Percentiles rank a stretch among this genome's conserved stretches.
Evolutionary conservation across 2,797 vertebrate species (phyloP).

Genomic region (Rallus crepitans): DNA sequence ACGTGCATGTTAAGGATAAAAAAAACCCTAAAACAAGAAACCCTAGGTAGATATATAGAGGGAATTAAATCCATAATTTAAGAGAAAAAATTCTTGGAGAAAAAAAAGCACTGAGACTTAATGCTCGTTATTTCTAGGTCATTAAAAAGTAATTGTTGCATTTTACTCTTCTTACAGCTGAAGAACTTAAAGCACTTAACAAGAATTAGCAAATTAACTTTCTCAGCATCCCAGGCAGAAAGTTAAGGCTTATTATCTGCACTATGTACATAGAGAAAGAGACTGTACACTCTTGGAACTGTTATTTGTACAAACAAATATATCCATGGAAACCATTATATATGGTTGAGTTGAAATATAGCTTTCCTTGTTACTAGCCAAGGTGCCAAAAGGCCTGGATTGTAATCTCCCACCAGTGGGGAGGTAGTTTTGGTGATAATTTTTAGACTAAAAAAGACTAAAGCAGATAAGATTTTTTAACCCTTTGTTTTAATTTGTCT

Average conservation of each 20-base stretch:
- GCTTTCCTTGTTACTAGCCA: background rate
- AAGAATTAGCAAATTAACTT: slow-evolving; percentile 33
- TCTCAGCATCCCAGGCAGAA: background rate
- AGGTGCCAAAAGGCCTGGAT: background rate
- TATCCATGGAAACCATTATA: background rate
- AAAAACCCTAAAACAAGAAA: background rate
- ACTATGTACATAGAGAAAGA: background rate
- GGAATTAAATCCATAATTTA: slow-evolving; percentile 16
- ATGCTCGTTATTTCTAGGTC: slow-evolving; percentile 22
- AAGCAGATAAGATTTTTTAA: background rate
- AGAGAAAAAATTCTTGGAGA: background rate
- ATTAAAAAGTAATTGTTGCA: slow-evolving; percentile 46
- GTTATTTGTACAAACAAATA: background rate
- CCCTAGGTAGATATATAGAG: background rate
- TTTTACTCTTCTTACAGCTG: background rate
- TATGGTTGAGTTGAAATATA: background rate
- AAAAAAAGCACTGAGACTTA: background rate
- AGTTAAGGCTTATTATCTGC: background rate
- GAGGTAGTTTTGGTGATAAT: background rate
- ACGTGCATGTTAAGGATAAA: background rate
- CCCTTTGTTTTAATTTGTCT: background rate
- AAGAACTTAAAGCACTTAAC: background rate
- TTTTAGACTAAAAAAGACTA: background rate
- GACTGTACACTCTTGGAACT: background rate
- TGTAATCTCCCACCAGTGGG: background rate